phyloP scores from a whole-genome alignment of 2,888 invertebrate species.

The Cheilosia soror region DNA sequence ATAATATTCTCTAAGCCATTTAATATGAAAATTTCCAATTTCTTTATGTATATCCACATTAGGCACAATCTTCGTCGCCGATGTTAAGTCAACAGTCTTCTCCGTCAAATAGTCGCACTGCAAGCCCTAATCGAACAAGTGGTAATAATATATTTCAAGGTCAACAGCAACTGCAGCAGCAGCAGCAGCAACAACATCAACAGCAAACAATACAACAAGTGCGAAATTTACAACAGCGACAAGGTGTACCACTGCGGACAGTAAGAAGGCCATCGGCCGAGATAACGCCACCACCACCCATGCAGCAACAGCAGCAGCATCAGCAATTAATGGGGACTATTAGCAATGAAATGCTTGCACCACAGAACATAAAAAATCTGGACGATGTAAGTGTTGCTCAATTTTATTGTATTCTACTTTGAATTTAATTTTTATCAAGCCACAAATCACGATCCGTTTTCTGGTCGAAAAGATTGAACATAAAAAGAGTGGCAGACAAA shows the following conservation, averaged over 20 bases:
- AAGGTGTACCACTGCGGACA: constrained; percentile 79
- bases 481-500: too few relatives aligned
- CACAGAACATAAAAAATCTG: constrained; percentile 80
- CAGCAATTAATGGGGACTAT: constrained; percentile 69
- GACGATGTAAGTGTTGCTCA: constrained; percentile 80
- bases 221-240: constrained; percentile 80
- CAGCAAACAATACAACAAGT: constrained; percentile 77
- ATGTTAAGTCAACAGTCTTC: constrained; percentile 90
- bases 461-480: too few relatives aligned
- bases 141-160: constrained; percentile 76
- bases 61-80: constrained; percentile 87
- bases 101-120: constrained; percentile 90
- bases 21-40: neutral
- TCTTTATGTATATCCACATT: constrained; percentile 79
- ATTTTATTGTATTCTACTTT: neutral
- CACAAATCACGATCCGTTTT: too few relatives aligned
- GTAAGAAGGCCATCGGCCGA: constrained; percentile 82
- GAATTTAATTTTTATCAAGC: too few relatives aligned
- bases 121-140: constrained; percentile 86
- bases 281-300: constrained; percentile 82
- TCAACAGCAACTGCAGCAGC: constrained; percentile 78
- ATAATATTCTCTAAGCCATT: neutral
- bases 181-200: constrained; percentile 76
- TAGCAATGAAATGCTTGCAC: constrained; percentile 79
- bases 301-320: constrained; percentile 69